Base-by-base conservation (phyloP, 2,888 invertebrate genomes). In the Rhimphoctona megacephalus region DNA sequence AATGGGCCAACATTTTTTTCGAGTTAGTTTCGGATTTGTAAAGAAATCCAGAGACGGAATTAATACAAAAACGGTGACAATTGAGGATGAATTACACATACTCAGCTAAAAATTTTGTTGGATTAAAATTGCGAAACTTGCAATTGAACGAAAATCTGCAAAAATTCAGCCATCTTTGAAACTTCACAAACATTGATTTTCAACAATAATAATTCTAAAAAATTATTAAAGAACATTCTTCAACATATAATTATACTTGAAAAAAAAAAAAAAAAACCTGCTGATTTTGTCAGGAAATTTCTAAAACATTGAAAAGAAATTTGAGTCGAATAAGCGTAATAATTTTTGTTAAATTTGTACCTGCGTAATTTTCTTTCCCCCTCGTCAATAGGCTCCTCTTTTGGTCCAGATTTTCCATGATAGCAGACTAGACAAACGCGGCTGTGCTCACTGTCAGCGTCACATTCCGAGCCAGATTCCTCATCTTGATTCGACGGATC, bases 361-460 rank as follows among this genome's bases (percentile, higher is more conserved):
- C 90, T 93, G 74, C 90, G 89, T 36, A 92, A 88, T 88, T 92
- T 93, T 7, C 85, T 84, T 49, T 93, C 91, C 14, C 91, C 88
- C 66, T 92, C 92, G 33, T 89, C 90, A 19, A 86, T 69, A 4
- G 85, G 70, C 76, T 91, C 88, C 54, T 89, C 90, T 43, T 88
- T 82, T 17, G n/a, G 85, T 69, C 73, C 84, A 76, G 61, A 89
- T 81, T 90, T 92, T 8, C 90, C 89, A 30, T 90, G 89, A 64
- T 90, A 90, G 85, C 94, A 94, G 79, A 93, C 87, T 70, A 94
- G 89, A 85, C 94, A 94, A 30, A 93, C 88, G 33, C 92, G 92
- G 77, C 87, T 87, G 78, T 94, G 94, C 30, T 92, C 92, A 39
- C 85, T 88, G 17, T 90, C 89, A 17, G 86, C 84, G 22, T 93